A percentile compares a stretch with the other conserved stretches of the same genome.
Evolutionary conservation across 2,888 invertebrate species (phyloP).

Genomic region (Sphinx pinastri): DNA sequence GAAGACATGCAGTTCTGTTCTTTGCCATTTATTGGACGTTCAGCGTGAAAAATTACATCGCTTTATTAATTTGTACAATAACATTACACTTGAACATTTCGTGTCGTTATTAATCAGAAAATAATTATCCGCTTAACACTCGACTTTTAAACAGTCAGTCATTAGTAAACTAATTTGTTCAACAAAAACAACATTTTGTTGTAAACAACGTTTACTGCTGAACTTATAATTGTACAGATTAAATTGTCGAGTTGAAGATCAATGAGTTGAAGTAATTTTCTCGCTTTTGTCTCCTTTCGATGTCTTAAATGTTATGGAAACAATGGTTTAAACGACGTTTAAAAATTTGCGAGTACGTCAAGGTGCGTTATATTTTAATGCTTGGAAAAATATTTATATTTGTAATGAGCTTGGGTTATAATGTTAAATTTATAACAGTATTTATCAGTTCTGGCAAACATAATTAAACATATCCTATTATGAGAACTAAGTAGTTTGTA

Average conservation of each 20-base stretch:
- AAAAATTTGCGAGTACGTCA: not conserved
- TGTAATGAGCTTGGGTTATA: not conserved
- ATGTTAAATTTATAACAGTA: not conserved
- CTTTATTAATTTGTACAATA: slow-evolving; percentile 33
- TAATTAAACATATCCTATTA: slow-evolving; percentile 2
- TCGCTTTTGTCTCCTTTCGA: not conserved
- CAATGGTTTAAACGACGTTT: not conserved
- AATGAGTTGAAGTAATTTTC: not conserved
- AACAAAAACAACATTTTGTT: slow-evolving; percentile 3
- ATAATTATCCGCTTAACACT: slow-evolving; percentile 21
- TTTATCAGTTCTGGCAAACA: not conserved
- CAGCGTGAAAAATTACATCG: slow-evolving; percentile 38
- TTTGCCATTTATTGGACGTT: slow-evolving; percentile 42
- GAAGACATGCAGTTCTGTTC: slow-evolving; percentile 53
- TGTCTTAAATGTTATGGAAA: slow-evolving; percentile 1
- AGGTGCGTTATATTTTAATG: slow-evolving; percentile 9
- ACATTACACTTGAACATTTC: slow-evolving; percentile 21
- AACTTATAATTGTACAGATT: slow-evolving; percentile 13
- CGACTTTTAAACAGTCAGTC: slow-evolving; percentile 6
- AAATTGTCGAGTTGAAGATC: slow-evolving; percentile 6
- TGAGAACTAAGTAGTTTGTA: not conserved
- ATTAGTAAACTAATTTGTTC: slow-evolving; percentile 20
- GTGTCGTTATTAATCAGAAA: slow-evolving; percentile 23
- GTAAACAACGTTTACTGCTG: slow-evolving; percentile 9
- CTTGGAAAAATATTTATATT: not conserved